Evolutionary conservation across 2,113 vertebrate species (phyloP), one percentile per base, ranked within the genome.

Genomic region (Vicugna pacos): DNA sequence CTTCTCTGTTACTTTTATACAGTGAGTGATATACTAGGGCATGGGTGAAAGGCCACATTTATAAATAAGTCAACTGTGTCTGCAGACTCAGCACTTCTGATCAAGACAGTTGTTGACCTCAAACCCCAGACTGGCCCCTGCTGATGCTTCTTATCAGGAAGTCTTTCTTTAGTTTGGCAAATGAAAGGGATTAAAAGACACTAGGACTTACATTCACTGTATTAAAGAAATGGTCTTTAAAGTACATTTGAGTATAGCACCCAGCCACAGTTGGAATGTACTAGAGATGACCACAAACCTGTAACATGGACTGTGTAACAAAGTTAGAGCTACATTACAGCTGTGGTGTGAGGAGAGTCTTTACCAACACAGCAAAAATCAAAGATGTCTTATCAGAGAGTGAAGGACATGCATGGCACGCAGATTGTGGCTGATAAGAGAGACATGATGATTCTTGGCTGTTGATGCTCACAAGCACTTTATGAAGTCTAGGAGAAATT

Each of bases 401-500:
- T 30, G 54, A 92, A 92, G 56, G 67, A 35, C 42, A 83, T 77
- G 14, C 30, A 52, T 32, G 73, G 50, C 52, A 10, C 54, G n/a
- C 48, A 76, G 28, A 76, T 26, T 56, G 8, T 42, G 50, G 70
- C 46, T 83, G 24, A 35, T 75, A 86, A 85, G 60, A 93, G 58
- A 93, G 58, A n/a, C 6, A 72, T 35, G 14, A 50, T 86, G 60
- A 93, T 60, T 93, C 30, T 35, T 77, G 35, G 60, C 50, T 86
- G 4, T 70, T 81, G 28, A 86, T 22, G 72, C 32, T 82, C 38
- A 22, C 50, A 58, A 81, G 70, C 17, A 50, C 54, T 42, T 72
- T 79, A 86, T 69, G 58, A 88, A 80, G 35, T 80, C 42, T 52
- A 62, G 75, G 75, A 80, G 14, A 88, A 81, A 88, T 81, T 93